These are phyloP conservation scores for Anguilla obscura DNA, from an alignment of 2,797 vertebrate genomes.

Conservation along the genomic window DNA sequence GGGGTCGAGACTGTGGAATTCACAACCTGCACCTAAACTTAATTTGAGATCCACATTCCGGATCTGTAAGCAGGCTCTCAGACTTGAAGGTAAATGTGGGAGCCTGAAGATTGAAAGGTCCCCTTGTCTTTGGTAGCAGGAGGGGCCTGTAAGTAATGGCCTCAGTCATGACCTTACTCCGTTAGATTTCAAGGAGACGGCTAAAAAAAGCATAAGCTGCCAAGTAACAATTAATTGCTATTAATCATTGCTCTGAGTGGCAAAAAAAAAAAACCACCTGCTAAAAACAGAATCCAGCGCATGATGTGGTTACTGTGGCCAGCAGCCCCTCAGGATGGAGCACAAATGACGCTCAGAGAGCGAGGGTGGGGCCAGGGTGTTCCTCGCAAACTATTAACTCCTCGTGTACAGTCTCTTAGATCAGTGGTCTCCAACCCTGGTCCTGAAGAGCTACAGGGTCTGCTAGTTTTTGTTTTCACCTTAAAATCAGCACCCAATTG, in stretches of 20 bases:
- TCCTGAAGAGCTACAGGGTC: too few species aligned
- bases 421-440: too few species aligned
- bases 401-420: background rate
- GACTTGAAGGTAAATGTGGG: slow-evolving; percentile 60
- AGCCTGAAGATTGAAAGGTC: slow-evolving; percentile 61
- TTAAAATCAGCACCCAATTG: too few species aligned
- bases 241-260: slow-evolving; percentile 47
- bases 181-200: slow-evolving; percentile 65
- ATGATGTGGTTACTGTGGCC: background rate
- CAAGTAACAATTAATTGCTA: slow-evolving; percentile 60
- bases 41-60: slow-evolving; percentile 40
- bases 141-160: slow-evolving; percentile 52
- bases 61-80: slow-evolving; percentile 58
- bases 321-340: background rate
- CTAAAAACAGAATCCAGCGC: slow-evolving; percentile 62
- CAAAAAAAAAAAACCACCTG: slow-evolving; percentile 5
- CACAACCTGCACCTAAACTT: background rate
- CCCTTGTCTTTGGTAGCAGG: slow-evolving; percentile 51
- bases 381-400: background rate
- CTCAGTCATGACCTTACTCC: slow-evolving; percentile 47
- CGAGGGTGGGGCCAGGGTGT: background rate
- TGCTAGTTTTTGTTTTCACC: too few species aligned
- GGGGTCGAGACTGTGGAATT: background rate
- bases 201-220: slow-evolving; percentile 55
- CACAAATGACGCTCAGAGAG: background rate